phyloP scores from a whole-genome alignment of 2,797 vertebrate species.

The Podarcis siculus region DNA sequence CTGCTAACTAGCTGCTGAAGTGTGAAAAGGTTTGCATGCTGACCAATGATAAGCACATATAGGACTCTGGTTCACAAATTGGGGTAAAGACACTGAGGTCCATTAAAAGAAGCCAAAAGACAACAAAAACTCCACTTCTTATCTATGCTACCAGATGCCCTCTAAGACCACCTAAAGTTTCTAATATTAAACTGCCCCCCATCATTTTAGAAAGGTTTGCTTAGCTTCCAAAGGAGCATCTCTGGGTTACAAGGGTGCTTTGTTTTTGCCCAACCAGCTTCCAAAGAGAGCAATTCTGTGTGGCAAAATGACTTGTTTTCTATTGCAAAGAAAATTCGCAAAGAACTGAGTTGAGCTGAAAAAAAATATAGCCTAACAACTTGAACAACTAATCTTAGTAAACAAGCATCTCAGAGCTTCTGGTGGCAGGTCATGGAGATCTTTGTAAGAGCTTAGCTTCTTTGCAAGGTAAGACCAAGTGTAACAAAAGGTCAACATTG shows the following conservation, averaged over 20 bases:
- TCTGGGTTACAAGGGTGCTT: not conserved
- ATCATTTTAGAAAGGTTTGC: not conserved
- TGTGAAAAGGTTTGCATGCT: slow-evolving; percentile 63
- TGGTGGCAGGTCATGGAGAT: not conserved
- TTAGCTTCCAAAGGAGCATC: not conserved
- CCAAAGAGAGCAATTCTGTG: not conserved
- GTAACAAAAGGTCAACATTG: not conserved
- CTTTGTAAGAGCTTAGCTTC: not conserved
- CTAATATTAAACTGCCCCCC: not conserved
- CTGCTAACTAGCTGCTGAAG: slow-evolving; percentile 62
- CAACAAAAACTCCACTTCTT: not conserved
- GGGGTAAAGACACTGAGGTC: not conserved
- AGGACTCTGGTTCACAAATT: not conserved
- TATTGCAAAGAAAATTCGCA: not conserved
- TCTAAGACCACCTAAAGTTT: not conserved
- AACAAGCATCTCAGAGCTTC: not conserved
- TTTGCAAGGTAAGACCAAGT: not conserved
- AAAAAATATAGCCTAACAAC: not conserved
- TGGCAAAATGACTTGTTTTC: not conserved
- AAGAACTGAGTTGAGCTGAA: not conserved
- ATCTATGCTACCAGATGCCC: not conserved
- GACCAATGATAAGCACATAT: slow-evolving; percentile 46
- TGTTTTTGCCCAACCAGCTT: not conserved
- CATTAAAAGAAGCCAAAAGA: not conserved
- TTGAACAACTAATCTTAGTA: not conserved